Base-by-base conservation (phyloP, 2,797 vertebrate genomes). In the Acanthopagrus latus region DNA sequence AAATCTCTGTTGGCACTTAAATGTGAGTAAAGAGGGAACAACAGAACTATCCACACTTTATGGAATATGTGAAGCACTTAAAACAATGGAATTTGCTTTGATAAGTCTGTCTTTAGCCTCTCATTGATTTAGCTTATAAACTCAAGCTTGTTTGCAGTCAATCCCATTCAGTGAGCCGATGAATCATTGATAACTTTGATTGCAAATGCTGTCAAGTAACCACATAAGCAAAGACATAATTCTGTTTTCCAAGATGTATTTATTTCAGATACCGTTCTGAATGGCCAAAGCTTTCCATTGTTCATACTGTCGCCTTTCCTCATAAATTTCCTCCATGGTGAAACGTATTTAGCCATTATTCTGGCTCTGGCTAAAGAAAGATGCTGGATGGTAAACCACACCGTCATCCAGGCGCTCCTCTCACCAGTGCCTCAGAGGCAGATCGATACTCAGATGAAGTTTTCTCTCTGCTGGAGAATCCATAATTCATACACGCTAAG, bases 401-500 rank as follows among this genome's bases (percentile, higher is more conserved):
- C 69, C 23, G 17, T 43, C 76, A 41, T 72, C 75, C 74, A 21
- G 60, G 51, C 69, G 77, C 48, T 76, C 64, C 68, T 62, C 47
- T 55, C 75, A 14, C 55, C 77, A 46, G 75, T 12, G 17, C 79
- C 87, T 3, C 41, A 84, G 80, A 81, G 75, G 51, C 57, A 51
- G 82, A 92, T 94, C 92, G 73, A 93, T 93, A 86, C 67, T 48
- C 72, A 80, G 90, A 91, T 92, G 78, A 91, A 88, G 85, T 88
- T 90, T 91, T 92, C 86, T 88, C 86, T 86, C 79, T 27, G 74
- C 87, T 63, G 84, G 56, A 82, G 48, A 77, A 93, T 93, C 88
- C 88, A 93, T 93, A 91, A 92, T 89, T 92, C 86, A 88, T 85
- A 89, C 87, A 74, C 87, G 76, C 89, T 88, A 79, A 88, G 91